Conservation (phyloP, 64 coral and sea anemone genomes). For the Stichodactyla helianthus region DNA sequence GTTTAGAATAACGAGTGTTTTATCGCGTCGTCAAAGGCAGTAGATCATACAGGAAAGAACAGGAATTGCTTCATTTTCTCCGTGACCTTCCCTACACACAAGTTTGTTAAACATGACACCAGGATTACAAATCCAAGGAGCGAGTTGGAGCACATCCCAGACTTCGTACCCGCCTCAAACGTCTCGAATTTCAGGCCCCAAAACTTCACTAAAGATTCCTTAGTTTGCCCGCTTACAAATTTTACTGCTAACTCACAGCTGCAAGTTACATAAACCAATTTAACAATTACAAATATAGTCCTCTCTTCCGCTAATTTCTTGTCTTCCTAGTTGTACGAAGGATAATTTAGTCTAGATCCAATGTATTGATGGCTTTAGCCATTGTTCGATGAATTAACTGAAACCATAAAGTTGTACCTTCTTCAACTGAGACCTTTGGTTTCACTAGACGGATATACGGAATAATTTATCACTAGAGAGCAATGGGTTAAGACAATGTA, state of each 20-base stretch:
- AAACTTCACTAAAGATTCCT: background rate
- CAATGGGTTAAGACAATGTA: background rate
- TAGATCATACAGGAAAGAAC: background rate
- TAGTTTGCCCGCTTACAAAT: background rate
- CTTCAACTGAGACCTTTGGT: background rate
- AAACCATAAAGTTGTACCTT: background rate
- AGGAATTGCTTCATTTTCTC: background rate
- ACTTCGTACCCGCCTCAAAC: background rate
- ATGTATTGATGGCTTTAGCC: background rate
- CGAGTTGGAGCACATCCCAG: constrained; percentile 22
- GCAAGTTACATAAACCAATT: constrained; percentile 16
- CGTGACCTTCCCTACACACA: background rate
- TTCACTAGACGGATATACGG: background rate
- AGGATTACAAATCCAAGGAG: constrained; percentile 4
- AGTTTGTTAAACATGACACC: constrained; percentile 2
- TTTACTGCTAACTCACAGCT: background rate
- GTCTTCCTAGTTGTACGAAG: background rate
- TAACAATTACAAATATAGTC: background rate
- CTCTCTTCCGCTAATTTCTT: background rate
- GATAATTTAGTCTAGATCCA: background rate
- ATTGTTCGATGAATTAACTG: background rate
- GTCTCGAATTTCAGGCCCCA: background rate
- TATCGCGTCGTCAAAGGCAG: background rate
- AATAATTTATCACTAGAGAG: constrained; percentile 4
- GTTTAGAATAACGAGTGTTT: background rate